Percentiles rank a stretch among this genome's conserved stretches.
Conservation (phyloP, 2,113 vertebrate species). For the Epinephelus lanceolatus region DNA sequence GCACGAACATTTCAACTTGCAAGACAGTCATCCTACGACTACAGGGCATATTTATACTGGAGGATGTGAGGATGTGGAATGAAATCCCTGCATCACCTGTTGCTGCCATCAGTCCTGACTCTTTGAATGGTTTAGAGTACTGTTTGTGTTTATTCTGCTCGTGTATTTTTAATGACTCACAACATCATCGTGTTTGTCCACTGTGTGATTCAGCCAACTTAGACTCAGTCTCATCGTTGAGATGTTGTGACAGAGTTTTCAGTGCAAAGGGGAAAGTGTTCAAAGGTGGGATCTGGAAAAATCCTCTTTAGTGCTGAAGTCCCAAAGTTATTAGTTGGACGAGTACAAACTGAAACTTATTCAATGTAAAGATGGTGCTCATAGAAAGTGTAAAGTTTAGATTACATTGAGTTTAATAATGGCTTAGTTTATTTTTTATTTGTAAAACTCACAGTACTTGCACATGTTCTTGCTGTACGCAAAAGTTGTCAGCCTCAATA, state of each 20-base stretch:
- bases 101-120: constrained; percentile 8
- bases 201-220: constrained; percentile 7
- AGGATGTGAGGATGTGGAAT: constrained; percentile 11
- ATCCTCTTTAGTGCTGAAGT: background rate
- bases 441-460: background rate
- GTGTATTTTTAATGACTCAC: background rate
- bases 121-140: background rate
- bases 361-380: constrained; percentile 21
- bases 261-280: constrained; percentile 10
- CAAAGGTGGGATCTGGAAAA: background rate
- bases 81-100: constrained; percentile 4
- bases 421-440: constrained; percentile 26
- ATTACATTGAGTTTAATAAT: constrained; percentile 9
- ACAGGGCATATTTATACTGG: constrained; percentile 29
- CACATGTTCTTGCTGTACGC: background rate
- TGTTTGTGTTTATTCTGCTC: constrained; percentile 32
- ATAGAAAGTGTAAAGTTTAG: constrained; percentile 17
- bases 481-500: constrained; percentile 25
- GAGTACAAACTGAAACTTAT: constrained; percentile 62
- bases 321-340: background rate
- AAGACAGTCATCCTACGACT: constrained; percentile 4
- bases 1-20: constrained; percentile 39
- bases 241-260: background rate
- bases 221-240: constrained; percentile 4
- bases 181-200: constrained; percentile 10